A percentile compares a stretch with the other conserved stretches of the same genome.
phyloP scores from a whole-genome alignment of 1,140 invertebrate genomes.

The Sitophilus oryzae region DNA sequence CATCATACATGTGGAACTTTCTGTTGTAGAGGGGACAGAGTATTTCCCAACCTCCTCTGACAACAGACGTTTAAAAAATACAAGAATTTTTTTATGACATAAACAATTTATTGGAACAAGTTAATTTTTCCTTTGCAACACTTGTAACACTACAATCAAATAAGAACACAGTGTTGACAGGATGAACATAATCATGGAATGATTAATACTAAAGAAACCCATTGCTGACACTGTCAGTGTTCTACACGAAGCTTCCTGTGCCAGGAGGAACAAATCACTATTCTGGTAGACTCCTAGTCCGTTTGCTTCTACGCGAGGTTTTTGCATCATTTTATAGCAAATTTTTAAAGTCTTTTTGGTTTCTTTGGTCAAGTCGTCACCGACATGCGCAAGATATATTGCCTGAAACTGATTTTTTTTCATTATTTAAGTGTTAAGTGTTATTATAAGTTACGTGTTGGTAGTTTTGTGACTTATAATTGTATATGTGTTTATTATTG shows the following conservation, averaged over 20 bases:
- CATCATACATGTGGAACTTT: no score
- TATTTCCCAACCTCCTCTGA: no score
- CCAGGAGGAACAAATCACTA: constrained; percentile 7
- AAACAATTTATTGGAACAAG: no score
- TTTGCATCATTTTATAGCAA: constrained; percentile 12
- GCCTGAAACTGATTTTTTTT: constrained; percentile 17
- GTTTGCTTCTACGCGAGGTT: background rate
- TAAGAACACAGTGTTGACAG: constrained; percentile 15
- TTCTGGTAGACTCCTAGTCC: background rate
- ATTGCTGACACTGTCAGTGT: constrained; percentile 5
- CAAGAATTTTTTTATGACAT: no score
- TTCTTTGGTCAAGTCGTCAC: constrained; percentile 6
- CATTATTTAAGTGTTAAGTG: no score
- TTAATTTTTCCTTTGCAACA: background rate
- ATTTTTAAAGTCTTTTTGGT: constrained; percentile 9
- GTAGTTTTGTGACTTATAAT: no score
- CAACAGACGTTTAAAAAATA: no score
- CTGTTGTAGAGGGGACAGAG: no score
- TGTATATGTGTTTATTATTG: no score
- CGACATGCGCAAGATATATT: constrained; percentile 8
- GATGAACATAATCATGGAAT: constrained; percentile 21
- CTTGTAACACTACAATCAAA: constrained; percentile 19
- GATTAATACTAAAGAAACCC: constrained; percentile 17
- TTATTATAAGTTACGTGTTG: no score
- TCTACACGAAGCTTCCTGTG: constrained; percentile 7